Evolutionary conservation across 1,140 invertebrate genomes (phyloP).

Genomic region (Galleria mellonella): DNA sequence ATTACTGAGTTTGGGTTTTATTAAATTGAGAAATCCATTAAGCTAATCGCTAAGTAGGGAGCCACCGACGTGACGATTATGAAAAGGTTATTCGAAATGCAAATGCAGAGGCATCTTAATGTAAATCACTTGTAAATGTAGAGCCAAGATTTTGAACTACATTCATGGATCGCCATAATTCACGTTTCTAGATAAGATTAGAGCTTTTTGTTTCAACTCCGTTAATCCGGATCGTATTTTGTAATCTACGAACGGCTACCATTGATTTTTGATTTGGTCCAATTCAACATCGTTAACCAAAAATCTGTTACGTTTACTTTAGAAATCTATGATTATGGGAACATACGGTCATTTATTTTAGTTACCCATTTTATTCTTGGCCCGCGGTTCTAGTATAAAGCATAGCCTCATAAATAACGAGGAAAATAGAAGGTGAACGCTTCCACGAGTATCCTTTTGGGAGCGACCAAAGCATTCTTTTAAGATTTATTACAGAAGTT

Average conservation of each 20-base stretch:
- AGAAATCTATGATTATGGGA: slow-evolving; percentile 58
- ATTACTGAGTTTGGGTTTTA: slow-evolving; percentile 53
- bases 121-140: slow-evolving; percentile 59
- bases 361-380: slow-evolving; percentile 67
- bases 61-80: slow-evolving; percentile 54
- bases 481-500: slow-evolving; percentile 72
- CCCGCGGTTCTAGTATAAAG: slow-evolving; percentile 61
- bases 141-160: slow-evolving; percentile 29
- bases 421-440: slow-evolving; percentile 71
- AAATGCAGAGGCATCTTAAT: slow-evolving; percentile 56
- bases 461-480: slow-evolving; percentile 70
- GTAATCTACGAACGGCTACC: not conserved
- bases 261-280: not conserved
- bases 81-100: slow-evolving; percentile 57
- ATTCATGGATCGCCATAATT: slow-evolving; percentile 38
- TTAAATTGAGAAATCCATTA: slow-evolving; percentile 66
- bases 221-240: slow-evolving; percentile 8
- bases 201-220: slow-evolving; percentile 27
- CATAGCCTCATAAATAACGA: slow-evolving; percentile 70
- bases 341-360: slow-evolving; percentile 61
- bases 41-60: slow-evolving; percentile 51
- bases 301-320: slow-evolving; percentile 27
- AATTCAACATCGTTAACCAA: slow-evolving; percentile 29
- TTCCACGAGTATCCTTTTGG: slow-evolving; percentile 70
- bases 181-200: slow-evolving; percentile 50